Conservation (phyloP, 2,888 invertebrate genomes). For the Lasioglossum pauxillum region DNA sequence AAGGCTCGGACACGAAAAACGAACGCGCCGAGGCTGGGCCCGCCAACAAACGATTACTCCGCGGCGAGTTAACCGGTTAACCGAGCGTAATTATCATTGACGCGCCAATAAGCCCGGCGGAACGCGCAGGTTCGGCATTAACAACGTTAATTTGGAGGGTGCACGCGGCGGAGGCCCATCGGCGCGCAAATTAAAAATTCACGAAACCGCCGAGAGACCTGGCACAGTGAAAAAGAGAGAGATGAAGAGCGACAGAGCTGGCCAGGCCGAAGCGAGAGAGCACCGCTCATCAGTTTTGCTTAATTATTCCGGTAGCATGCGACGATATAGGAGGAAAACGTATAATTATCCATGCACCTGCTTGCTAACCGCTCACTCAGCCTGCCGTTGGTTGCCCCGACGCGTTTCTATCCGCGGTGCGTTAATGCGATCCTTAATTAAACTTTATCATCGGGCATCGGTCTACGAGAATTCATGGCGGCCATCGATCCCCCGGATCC, state of each 20-base stretch:
- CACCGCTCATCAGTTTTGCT: slow-evolving; percentile 70
- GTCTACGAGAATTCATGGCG: slow-evolving; percentile 57
- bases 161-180: slow-evolving; percentile 28
- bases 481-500: slow-evolving; percentile 48
- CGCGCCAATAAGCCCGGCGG: slow-evolving; percentile 39
- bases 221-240: neutral
- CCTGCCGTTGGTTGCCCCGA: slow-evolving; percentile 37
- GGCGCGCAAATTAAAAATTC: slow-evolving; percentile 65
- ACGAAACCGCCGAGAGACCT: slow-evolving; percentile 41
- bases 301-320: slow-evolving; percentile 75
- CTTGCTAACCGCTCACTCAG: slow-evolving; percentile 72
- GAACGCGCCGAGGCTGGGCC: neutral
- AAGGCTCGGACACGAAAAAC: neutral
- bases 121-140: slow-evolving; percentile 34
- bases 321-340: slow-evolving; percentile 72
- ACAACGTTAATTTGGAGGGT: slow-evolving; percentile 57
- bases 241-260: neutral
- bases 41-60: slow-evolving; percentile 42
- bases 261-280: neutral
- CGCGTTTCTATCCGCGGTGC: slow-evolving; percentile 52
- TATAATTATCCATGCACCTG: slow-evolving; percentile 77
- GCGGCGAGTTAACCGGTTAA: slow-evolving; percentile 41
- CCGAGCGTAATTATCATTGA: slow-evolving; percentile 54
- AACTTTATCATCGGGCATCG: slow-evolving; percentile 69
- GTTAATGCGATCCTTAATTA: slow-evolving; percentile 74